Conservation (phyloP, 2,113 vertebrate genomes). For the Misgurnus mizolepis region DNA sequence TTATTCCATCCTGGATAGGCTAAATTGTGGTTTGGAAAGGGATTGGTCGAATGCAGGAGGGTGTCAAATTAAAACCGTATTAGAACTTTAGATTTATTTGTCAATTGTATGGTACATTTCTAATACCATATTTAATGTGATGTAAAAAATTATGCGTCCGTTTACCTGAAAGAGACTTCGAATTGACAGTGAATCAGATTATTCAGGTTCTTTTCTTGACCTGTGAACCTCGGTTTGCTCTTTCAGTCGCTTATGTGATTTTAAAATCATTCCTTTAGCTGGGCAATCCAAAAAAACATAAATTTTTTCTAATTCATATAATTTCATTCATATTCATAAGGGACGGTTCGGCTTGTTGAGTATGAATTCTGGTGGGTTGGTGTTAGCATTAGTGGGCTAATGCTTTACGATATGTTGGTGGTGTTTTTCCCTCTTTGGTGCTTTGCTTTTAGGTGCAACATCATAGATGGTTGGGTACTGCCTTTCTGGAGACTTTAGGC, state of each 20-base stretch:
- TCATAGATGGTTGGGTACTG: slow-evolving; percentile 1
- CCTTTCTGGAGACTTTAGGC: neutral
- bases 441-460: neutral
- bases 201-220: slow-evolving; percentile 3
- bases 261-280: slow-evolving; percentile 3
- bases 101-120: no score
- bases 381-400: neutral
- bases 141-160: neutral
- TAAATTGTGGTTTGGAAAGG: slow-evolving; percentile 10
- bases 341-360: slow-evolving; percentile 4
- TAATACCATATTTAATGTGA: neutral
- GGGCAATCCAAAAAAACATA: neutral
- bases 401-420: neutral
- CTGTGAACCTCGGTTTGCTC: slow-evolving; percentile 19
- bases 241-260: neutral
- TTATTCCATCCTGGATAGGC: neutral
- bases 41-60: neutral
- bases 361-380: slow-evolving; percentile 12
- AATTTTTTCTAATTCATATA: neutral
- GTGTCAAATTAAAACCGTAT: no score
- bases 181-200: neutral
- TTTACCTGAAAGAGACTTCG: neutral
- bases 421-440: neutral
- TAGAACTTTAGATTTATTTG: no score
- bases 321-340: neutral